Conservation (phyloP, 1,140 invertebrate species). For the Euglossa dilemma region DNA sequence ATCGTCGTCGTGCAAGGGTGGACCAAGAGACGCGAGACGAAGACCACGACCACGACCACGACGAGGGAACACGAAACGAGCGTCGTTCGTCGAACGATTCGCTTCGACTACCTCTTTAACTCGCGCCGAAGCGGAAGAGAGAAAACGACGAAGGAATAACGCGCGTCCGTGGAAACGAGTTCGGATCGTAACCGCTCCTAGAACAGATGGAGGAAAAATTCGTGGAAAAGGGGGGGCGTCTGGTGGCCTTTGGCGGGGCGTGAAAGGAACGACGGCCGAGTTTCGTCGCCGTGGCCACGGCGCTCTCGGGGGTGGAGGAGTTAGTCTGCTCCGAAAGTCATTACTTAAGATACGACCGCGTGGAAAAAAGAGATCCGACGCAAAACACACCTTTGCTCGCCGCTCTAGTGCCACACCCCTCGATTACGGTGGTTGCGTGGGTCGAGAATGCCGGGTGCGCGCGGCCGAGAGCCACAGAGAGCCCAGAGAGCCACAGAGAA, state of each 20-base stretch:
- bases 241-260: conserved; percentile 42
- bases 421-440: conserved; percentile 57
- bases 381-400: conserved; percentile 59
- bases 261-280: conserved; percentile 2
- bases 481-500: no score
- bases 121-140: not conserved
- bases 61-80: conserved; percentile 30
- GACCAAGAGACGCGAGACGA: not conserved
- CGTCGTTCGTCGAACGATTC: not conserved
- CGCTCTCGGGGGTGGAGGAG: not conserved
- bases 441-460: conserved; percentile 53
- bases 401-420: conserved; percentile 48
- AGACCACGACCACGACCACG: not conserved
- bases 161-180: no score
- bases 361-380: conserved; percentile 52
- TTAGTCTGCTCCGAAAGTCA: conserved; percentile 14
- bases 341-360: conserved; percentile 64
- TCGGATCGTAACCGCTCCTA: no score
- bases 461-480: conserved; percentile 22
- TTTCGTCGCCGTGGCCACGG: not conserved
- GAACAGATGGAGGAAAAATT: not conserved
- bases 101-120: no score
- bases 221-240: conserved; percentile 42
- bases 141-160: not conserved
- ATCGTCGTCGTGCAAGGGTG: conserved; percentile 5